A percentile compares a stretch with the other conserved stretches of the same genome.
phyloP scores from a whole-genome alignment of 2,113 vertebrate genomes.

The Ameiurus melas region DNA sequence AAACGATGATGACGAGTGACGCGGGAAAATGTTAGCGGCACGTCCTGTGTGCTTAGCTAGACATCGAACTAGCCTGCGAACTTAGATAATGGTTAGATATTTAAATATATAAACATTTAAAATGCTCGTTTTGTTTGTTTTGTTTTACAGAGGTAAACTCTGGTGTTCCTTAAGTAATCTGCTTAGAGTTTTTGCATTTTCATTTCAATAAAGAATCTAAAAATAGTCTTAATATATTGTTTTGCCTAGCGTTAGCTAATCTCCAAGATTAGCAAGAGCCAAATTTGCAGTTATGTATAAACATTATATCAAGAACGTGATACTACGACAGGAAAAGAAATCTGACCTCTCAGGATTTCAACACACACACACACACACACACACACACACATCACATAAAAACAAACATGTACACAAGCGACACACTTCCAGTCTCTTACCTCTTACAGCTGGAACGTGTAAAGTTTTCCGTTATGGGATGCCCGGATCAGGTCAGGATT shows the following conservation, averaged over 20 bases:
- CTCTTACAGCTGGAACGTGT: constrained; percentile 29
- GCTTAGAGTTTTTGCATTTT: background rate
- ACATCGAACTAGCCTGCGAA: background rate
- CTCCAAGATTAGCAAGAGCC: background rate
- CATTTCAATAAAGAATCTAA: background rate
- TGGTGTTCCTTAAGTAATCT: background rate
- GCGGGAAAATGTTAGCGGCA: background rate
- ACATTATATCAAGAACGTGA: background rate
- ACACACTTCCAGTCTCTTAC: constrained; percentile 35
- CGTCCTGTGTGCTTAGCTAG: background rate
- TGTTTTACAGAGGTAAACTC: background rate
- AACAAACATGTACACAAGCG: constrained; percentile 19
- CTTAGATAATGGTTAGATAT: background rate
- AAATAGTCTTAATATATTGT: background rate
- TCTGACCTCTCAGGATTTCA: background rate
- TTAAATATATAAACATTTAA: background rate
- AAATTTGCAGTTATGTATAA: background rate
- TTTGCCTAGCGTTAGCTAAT: background rate
- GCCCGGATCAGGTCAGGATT: constrained; percentile 31
- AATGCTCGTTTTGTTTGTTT: background rate
- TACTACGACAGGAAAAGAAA: background rate
- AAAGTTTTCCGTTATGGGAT: constrained; percentile 11
- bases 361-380: constrained; percentile 20
- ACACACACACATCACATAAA: background rate
- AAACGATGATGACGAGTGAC: too few relatives aligned